Conservation (phyloP, 2,797 vertebrate species). For the Darevskia mixta region DNA sequence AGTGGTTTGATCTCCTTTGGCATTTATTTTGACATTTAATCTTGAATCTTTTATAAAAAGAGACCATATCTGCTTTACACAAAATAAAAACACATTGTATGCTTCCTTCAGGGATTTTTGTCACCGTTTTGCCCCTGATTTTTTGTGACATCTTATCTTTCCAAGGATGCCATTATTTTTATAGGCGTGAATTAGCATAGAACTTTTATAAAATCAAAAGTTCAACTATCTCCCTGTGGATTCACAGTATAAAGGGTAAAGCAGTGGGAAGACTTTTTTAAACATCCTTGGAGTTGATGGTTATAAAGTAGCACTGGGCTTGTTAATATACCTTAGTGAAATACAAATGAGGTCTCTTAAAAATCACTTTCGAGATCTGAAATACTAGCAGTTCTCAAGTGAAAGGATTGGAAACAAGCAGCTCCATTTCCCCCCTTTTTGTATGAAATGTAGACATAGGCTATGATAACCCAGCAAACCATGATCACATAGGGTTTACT, state of each 20-base stretch:
- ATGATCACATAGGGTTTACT: not conserved
- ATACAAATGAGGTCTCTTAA: not conserved
- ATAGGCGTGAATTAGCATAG: slow-evolving; percentile 26
- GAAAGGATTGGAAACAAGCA: not conserved
- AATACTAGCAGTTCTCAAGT: not conserved
- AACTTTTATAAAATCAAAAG: slow-evolving; percentile 37
- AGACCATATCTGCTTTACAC: not conserved
- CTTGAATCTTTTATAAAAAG: slow-evolving; percentile 42
- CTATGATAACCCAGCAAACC: not conserved
- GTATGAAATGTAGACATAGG: not conserved
- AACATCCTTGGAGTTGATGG: slow-evolving; percentile 5
- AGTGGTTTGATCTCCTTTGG: slow-evolving; percentile 28
- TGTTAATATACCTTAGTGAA: not conserved
- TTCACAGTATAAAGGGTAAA: not conserved
- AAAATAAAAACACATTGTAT: slow-evolving; percentile 43
- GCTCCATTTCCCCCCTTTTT: not conserved
- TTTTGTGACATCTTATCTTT: slow-evolving; percentile 52
- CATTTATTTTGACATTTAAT: slow-evolving; percentile 60
- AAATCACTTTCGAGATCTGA: not conserved
- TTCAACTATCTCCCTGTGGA: not conserved
- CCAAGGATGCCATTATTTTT: slow-evolving; percentile 26
- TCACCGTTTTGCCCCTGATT: slow-evolving; percentile 51
- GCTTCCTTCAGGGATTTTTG: slow-evolving; percentile 39
- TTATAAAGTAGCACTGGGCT: not conserved
- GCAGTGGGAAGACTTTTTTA: fast-evolving